phyloP scores from a whole-genome alignment of 2,888 invertebrate genomes.

The Adelognathus sp. region DNA sequence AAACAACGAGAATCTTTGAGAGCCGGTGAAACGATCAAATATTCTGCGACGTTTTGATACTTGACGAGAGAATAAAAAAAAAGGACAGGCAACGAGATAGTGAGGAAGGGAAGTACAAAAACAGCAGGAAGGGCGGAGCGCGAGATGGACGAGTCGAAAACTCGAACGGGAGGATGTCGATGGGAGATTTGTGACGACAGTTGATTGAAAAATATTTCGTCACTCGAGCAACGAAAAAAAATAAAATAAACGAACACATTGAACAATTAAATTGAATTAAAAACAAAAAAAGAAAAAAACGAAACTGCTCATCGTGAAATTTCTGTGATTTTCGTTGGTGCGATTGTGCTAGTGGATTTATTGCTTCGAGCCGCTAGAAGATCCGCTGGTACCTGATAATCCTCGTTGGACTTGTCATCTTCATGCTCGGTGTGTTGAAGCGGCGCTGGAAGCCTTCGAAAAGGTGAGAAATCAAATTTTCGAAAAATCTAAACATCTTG shows the following conservation, averaged over 20 bases:
- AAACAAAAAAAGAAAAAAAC: conserved; percentile 4
- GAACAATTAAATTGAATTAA: conserved; percentile 1
- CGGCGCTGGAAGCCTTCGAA: conserved; percentile 79
- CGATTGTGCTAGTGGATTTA: conserved; percentile 51
- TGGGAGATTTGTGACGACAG: conserved; percentile 34
- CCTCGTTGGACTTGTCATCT: conserved; percentile 66
- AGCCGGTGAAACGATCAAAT: neutral
- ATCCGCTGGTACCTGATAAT: conserved; percentile 65
- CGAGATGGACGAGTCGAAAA: conserved; percentile 48
- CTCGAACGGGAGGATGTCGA: conserved; percentile 32
- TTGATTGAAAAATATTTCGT: conserved; percentile 14
- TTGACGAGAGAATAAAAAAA: neutral
- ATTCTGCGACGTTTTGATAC: neutral
- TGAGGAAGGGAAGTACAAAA: conserved; percentile 1
- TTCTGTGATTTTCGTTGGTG: conserved; percentile 55
- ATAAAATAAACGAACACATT: neutral
- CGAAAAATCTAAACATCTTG: neutral
- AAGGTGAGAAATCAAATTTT: conserved; percentile 66
- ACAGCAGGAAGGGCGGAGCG: conserved; percentile 3
- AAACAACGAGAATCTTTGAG: neutral
- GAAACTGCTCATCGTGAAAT: conserved; percentile 29
- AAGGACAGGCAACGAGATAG: neutral
- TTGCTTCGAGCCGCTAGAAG: conserved; percentile 64
- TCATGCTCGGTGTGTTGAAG: conserved; percentile 78
- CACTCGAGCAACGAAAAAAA: neutral